Base-by-base conservation (phyloP, 2,888 invertebrate genomes). In the Nomada fabriciana region DNA sequence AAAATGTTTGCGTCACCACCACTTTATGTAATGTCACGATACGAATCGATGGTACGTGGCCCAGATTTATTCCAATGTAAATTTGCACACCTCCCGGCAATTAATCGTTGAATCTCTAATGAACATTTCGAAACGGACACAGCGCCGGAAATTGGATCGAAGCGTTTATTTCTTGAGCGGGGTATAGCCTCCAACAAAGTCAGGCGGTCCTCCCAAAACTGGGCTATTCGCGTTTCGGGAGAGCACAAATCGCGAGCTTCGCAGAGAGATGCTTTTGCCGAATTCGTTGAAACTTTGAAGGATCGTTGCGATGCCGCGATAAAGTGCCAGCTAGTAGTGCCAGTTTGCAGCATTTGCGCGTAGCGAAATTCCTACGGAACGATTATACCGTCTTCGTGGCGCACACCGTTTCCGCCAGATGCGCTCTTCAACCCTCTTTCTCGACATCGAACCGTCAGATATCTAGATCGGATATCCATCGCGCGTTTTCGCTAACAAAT, bases 261-360 rank as follows among this genome's bases (percentile, higher is more conserved):
- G 82, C 69, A 60, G 68, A 29, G 59, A 60, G 10, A 55, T 25
- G 67, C 80, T 80, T 82, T 47, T 29, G 60, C 61, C 50, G 53
- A 69, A 20, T 42, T 69, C 43, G 23, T 25, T 20, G 47, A 43
- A 20, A 53, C 11, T 15, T 25, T 5, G 43, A 53, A n/a, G 50
- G 25, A 29, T 29, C 13, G 23, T 59, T 36, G 59, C 13, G 23
- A 53, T 36, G 59, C 42, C 67, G 42, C 43, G 25, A 29, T 25
- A 61, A 77, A 59, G 18, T 13, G 61, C 47, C 71, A 61, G 70
- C 76, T 57, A 65, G 63, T 67, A 82, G 36, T 36, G 36, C 36
- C 36, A 36, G 75, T 43, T 87, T 80, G 82, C 83, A 86, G 86
- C 85, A 82, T 77, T 80, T 68, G 80, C 85, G 82, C 80, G 79